Percentiles rank a stretch among this genome's conserved stretches.
Evolutionary conservation across 2,888 invertebrate species (phyloP).

Genomic region (Thymelicus acteon): DNA sequence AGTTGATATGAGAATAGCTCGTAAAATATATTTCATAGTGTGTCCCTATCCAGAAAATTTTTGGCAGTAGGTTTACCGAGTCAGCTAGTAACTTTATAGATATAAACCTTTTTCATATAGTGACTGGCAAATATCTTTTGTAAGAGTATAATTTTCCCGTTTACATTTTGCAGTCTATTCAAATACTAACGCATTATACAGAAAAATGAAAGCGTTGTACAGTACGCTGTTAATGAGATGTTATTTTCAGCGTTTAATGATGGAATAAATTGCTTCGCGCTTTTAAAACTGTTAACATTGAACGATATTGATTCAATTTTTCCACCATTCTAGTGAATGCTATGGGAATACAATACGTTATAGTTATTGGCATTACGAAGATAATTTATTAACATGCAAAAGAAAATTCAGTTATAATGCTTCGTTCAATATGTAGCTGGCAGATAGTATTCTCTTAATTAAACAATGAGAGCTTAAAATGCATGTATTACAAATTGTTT

Average conservation of each 20-base stretch:
- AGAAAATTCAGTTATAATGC: too few species aligned
- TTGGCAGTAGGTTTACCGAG: too few species aligned
- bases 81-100: too few species aligned
- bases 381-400: too few species aligned
- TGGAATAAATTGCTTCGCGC: constrained; percentile 24
- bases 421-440: too few species aligned
- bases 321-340: not conserved
- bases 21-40: too few species aligned
- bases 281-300: constrained; percentile 12
- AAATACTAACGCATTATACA: not conserved
- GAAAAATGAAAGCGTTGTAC: constrained; percentile 18
- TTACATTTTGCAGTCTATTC: not conserved
- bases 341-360: not conserved
- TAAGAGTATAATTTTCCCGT: not conserved
- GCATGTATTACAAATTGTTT: too few species aligned
- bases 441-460: too few species aligned
- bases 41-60: too few species aligned
- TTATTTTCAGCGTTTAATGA: constrained; percentile 25
- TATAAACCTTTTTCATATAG: too few species aligned
- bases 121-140: not conserved
- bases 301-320: constrained; percentile 4
- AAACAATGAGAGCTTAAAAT: too few species aligned
- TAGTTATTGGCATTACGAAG: not conserved
- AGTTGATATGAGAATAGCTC: too few species aligned
- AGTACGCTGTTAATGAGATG: constrained; percentile 18